Conservation (phyloP, 2,113 vertebrate species). For the Scopus umbretta region DNA sequence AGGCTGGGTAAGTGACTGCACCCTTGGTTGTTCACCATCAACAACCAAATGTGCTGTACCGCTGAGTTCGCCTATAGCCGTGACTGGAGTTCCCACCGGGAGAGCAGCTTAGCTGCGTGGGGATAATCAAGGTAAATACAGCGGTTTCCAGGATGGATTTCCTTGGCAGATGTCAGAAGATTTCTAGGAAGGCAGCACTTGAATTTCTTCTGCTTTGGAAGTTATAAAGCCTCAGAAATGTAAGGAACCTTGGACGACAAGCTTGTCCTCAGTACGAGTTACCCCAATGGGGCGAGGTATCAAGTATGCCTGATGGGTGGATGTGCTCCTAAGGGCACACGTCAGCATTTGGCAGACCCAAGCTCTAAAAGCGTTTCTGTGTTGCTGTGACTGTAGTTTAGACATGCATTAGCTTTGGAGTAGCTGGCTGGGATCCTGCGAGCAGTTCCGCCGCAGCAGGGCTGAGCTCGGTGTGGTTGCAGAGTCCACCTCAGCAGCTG, state of each 20-base stretch:
- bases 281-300: accelerated
- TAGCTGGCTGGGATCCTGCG: background rate
- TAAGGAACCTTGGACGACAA: background rate
- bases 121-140: background rate
- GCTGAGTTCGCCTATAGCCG: background rate
- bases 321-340: background rate
- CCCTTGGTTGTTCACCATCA: accelerated
- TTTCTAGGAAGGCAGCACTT: background rate
- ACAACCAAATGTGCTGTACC: background rate
- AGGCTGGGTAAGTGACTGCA: background rate
- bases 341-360: background rate
- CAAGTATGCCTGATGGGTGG: accelerated
- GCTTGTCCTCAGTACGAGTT: background rate
- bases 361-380: background rate
- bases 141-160: background rate
- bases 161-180: background rate
- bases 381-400: background rate
- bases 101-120: background rate
- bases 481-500: background rate
- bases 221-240: background rate
- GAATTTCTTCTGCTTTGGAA: background rate
- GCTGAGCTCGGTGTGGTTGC: background rate
- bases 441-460: background rate
- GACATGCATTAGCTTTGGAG: accelerated
- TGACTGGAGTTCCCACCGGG: background rate